Evolutionary conservation across 2,797 vertebrate species (phyloP), one percentile per base, ranked within the genome.

Genomic region (Monodelphis domestica): DNA sequence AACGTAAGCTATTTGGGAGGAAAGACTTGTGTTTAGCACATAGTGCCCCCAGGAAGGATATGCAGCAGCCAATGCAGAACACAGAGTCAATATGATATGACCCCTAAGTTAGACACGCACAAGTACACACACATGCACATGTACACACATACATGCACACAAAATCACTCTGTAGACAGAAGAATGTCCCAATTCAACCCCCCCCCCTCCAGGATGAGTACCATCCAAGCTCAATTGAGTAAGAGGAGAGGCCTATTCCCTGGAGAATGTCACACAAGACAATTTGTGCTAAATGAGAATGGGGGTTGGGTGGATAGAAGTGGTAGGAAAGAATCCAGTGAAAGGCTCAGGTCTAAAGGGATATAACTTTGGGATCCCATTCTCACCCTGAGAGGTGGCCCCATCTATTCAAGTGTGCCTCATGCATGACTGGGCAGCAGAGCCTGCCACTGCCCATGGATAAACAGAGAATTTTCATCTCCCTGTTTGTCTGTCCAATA

Each of bases 381-480:
- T 38, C 12, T 29, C 1, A 10, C n/a, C 12, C 5, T 0, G 33
- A 51, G 54, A 84, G 24, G 15, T 55, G 21, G 59, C 33, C 50
- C 70, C 52, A 50, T 53, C 87, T 50, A 1, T 53, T 63, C 14
- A 30, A 52, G 38, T 78, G 57, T 51, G 87, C 51, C 50, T 26
- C 88, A 12, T 1, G 1, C 33, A 7, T 29, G 45, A 94, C 30
- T 26, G 0, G 88, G 50, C 33, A 33, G 90, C 89, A 45, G 30
- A 52, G 11, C 28, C 17, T 52, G 15, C 55, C 26, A 11, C 33
- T 38, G 50, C 87, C 56, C 28, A 3, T n/a, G 38, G 45, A 53
- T 57, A 50, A 91, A 90, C 10, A 55, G 54, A 93, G 91, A 87
- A 87, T 91, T 92, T 91, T 90, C 7, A 30, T 91, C 89, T 89